Evolutionary conservation across 2,113 vertebrate species (phyloP), one percentile per base, ranked within the genome.

Genomic region (Setophaga petechia): DNA sequence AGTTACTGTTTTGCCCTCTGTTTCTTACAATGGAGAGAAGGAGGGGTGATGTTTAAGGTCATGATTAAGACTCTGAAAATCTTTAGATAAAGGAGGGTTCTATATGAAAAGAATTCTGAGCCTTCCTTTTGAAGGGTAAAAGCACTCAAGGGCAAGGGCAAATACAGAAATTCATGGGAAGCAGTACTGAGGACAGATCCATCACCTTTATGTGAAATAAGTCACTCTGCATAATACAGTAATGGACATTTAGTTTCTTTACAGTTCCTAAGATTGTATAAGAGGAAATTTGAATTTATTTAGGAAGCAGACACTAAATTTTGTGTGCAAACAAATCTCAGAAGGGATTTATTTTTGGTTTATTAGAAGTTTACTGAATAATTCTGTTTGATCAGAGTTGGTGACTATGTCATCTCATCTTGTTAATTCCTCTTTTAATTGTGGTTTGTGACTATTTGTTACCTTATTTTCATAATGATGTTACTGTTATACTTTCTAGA

Each of bases 401-500:
- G 8, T 88, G 41, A n/a, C 11, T 74, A 0, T 43, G 31, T 55
- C 15, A 57, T n/a, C 18, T 79, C 13, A 79, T 47, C 31, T 66
- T 31, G n/a, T 71, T 82, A 66, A 57, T 79, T 85, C 11, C 5
- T 66, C 52, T 81, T 61, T 54, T 24, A 62, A 15, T 58, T 67
- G n/a, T 72, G 21, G 11, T 67, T 76, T 83, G n/a, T 94, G 39
- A 27, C 1, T 1, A 49, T 79, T 89, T 79, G 5, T 28, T 89
- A 47, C 15, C 7, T 33, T 52, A 47, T 49, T 71, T 86, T 14
- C 15, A 39, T 62, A 9, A 44, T 61, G 28, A 35, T 72, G 14
- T 79, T 66, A 44, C 55, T 71, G 12, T 33, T 71, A n/a, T 0
- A 0, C 5, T 22, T 44, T 58, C 41, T 7, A 9, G 5, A 6